phyloP scores from a whole-genome alignment of 2,797 vertebrate species.

The Artibeus jamaicensis region DNA sequence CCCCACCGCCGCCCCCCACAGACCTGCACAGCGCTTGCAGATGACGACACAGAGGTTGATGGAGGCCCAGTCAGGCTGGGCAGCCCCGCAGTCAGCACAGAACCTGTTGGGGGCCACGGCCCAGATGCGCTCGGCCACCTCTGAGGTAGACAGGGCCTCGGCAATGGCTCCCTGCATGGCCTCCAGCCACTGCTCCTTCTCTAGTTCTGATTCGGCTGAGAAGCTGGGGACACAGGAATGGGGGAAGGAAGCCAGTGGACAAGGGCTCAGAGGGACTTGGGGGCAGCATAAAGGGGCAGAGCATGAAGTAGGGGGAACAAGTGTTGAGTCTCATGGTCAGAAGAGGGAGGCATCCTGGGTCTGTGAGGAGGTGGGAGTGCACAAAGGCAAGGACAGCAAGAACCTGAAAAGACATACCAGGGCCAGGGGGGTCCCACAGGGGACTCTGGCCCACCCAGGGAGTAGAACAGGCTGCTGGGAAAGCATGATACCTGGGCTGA shows the following conservation, averaged over 20 bases:
- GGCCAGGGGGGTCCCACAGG: neutral
- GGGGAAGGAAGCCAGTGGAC: neutral
- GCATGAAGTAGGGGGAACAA: neutral
- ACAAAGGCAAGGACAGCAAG: neutral
- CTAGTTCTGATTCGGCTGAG: slow-evolving; percentile 88
- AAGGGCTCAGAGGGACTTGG: neutral
- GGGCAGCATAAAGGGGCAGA: neutral
- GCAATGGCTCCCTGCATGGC: slow-evolving; percentile 91
- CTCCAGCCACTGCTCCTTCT: slow-evolving; percentile 92
- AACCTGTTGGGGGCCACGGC: slow-evolving; percentile 86
- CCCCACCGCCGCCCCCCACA: neutral
- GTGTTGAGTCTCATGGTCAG: neutral
- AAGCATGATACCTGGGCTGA: neutral
- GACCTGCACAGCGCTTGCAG: slow-evolving; percentile 96
- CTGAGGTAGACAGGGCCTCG: slow-evolving; percentile 91
- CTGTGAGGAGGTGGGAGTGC: neutral
- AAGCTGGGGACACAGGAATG: slow-evolving; percentile 85
- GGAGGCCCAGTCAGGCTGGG: slow-evolving; percentile 93
- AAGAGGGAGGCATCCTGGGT: neutral
- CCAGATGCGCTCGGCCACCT: slow-evolving; percentile 93
- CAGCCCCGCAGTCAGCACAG: slow-evolving; percentile 91
- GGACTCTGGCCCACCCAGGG: neutral
- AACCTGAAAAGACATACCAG: too few relatives aligned
- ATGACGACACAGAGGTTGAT: slow-evolving; percentile 96
- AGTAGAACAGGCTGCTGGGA: neutral